Percentiles rank a stretch among this genome's conserved stretches.
Conservation (phyloP, 2,113 vertebrate genomes). For the Sphyrna mokarran region DNA sequence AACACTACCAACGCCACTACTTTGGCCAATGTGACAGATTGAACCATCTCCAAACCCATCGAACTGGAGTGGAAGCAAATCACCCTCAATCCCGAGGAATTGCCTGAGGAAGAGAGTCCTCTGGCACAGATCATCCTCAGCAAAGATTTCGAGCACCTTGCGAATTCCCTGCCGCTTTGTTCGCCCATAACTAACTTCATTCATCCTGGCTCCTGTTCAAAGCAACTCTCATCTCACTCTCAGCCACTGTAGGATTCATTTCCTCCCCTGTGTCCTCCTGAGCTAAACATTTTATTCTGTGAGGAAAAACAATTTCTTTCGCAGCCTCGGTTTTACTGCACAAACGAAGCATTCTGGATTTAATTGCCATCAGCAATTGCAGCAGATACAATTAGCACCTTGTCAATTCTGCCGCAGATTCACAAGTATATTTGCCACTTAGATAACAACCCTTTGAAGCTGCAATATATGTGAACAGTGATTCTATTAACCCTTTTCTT, state of each 20-base stretch:
- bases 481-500: neutral
- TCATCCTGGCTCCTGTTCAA: neutral
- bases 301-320: neutral
- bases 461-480: neutral
- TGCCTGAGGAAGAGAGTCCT: neutral
- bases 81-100: neutral
- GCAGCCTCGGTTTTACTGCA: neutral
- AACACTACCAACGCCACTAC: no score
- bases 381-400: constrained; percentile 20
- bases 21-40: neutral
- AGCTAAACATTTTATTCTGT: neutral
- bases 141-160: neutral
- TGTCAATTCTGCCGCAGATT: constrained; percentile 1
- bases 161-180: neutral
- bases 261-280: neutral
- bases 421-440: neutral
- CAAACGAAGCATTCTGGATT: neutral
- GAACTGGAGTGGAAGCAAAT: neutral
- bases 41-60: no score
- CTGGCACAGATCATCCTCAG: neutral
- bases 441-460: constrained; percentile 1
- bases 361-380: neutral
- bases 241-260: neutral
- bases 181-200: neutral
- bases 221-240: neutral